Percentiles rank a stretch among this genome's conserved stretches.
Evolutionary conservation across 2,113 vertebrate species (phyloP).

Genomic region (Alouatta palliata): DNA sequence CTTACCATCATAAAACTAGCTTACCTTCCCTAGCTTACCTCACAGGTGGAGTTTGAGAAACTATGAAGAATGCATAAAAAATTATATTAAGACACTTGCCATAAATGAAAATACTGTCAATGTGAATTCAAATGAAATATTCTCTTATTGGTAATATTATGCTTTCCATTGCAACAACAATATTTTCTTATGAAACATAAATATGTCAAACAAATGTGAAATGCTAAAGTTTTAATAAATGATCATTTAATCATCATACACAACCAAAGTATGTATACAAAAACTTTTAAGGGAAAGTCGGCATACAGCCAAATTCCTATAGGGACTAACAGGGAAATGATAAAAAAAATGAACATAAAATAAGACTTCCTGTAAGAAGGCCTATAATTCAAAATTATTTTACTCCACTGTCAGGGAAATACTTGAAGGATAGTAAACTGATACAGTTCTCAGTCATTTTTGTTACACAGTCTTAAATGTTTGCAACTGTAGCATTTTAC

Average conservation of each 20-base stretch:
- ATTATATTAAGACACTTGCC: conserved; percentile 63
- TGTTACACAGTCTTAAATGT: conserved; percentile 85
- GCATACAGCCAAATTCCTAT: conserved; percentile 82
- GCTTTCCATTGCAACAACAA: conserved; percentile 74
- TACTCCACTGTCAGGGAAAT: conserved; percentile 85
- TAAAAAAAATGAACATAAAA: conserved; percentile 87
- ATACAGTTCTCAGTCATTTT: conserved; percentile 82
- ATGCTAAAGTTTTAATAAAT: conserved; percentile 77
- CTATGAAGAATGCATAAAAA: conserved; percentile 54
- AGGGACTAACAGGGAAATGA: conserved; percentile 80
- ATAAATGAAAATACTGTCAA: conserved; percentile 57
- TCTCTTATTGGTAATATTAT: conserved; percentile 74
- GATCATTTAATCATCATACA: conserved; percentile 76
- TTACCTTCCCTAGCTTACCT: conserved; percentile 31
- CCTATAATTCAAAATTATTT: conserved; percentile 89
- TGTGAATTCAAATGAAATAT: conserved; percentile 68
- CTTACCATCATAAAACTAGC: conserved; percentile 1
- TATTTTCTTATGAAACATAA: conserved; percentile 76
- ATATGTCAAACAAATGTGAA: conserved; percentile 70
- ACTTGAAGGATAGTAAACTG: conserved; percentile 86
- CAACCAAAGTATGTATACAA: conserved; percentile 60
- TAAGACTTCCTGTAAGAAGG: conserved; percentile 85
- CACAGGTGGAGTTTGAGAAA: conserved; percentile 43
- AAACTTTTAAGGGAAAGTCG: conserved; percentile 78
- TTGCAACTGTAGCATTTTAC: conserved; percentile 81